phyloP scores from a whole-genome alignment of 2,888 invertebrate genomes.

The Drosophila nr. perissopoda region DNA sequence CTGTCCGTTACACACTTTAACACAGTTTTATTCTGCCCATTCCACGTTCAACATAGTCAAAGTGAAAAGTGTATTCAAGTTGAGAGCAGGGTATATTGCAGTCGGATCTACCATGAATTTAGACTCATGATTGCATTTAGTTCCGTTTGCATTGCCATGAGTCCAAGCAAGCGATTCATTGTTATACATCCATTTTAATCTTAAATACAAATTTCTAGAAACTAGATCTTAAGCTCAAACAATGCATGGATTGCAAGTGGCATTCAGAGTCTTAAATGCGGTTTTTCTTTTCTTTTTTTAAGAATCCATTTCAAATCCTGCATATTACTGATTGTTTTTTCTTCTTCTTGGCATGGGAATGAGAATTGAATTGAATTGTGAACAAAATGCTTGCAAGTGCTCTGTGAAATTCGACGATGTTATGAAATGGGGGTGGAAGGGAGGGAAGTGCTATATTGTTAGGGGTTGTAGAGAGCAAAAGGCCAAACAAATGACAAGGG shows the following conservation, averaged over 20 bases:
- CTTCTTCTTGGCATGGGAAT: background rate
- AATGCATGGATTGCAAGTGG: background rate
- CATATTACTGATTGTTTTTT: conserved; percentile 1
- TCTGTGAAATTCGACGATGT: conserved; percentile 11
- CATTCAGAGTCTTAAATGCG: background rate
- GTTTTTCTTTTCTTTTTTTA: background rate
- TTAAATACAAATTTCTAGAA: background rate
- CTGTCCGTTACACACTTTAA: background rate
- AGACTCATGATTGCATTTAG: background rate
- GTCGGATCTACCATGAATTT: background rate
- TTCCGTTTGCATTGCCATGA: background rate
- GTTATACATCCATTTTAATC: background rate
- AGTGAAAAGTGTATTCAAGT: background rate
- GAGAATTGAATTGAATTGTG: conserved; percentile 16
- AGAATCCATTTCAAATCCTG: background rate
- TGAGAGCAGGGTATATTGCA: background rate
- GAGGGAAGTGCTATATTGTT: background rate
- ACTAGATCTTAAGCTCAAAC: background rate
- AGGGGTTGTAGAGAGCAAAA: conserved; percentile 6
- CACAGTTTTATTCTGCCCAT: background rate
- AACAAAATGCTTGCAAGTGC: conserved; percentile 22
- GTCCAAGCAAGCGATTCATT: background rate
- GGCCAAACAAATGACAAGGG: conserved; percentile 55
- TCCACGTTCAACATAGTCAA: background rate
- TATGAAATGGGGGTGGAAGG: background rate